These are phyloP conservation scores for Metopia argyrocephala DNA, from an alignment of 2,888 invertebrate genomes.

Conservation along the genomic window DNA sequence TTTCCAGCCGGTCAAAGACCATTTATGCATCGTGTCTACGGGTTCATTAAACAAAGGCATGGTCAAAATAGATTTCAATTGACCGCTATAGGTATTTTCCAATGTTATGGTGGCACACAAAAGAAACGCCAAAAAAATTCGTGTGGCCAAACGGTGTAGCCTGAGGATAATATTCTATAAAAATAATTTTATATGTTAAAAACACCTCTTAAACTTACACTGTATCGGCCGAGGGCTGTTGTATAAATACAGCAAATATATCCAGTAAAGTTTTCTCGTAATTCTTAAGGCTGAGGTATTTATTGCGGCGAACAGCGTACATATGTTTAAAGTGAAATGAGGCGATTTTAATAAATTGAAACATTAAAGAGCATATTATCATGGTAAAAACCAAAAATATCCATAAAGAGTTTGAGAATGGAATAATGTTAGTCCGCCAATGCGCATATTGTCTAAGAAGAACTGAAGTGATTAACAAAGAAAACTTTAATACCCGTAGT, in stretches of 20 bases:
- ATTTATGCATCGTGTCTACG: conserved; percentile 74
- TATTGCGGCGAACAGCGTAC: background rate
- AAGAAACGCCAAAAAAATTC: conserved; percentile 73
- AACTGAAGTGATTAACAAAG: background rate
- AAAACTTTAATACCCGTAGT: too few relatives aligned
- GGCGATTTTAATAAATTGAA: conserved; percentile 69
- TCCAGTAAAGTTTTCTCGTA: conserved; percentile 69
- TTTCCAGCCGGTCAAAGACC: conserved; percentile 72
- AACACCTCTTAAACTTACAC: conserved; percentile 62
- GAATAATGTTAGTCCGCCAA: conserved; percentile 74
- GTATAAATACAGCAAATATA: conserved; percentile 75
- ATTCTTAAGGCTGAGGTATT: conserved; percentile 61
- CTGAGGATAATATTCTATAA: conserved; percentile 59
- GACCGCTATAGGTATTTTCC: conserved; percentile 77
- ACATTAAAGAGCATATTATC: conserved; percentile 68
- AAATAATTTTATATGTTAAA: background rate
- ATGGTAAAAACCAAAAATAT: conserved; percentile 68
- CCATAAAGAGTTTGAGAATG: conserved; percentile 72
- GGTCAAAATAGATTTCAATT: conserved; percentile 75
- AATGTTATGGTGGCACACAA: conserved; percentile 75
- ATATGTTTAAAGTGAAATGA: conserved; percentile 55
- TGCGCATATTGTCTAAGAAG: conserved; percentile 70
- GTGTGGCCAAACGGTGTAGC: conserved; percentile 69
- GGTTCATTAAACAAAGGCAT: conserved; percentile 73
- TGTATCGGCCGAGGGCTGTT: conserved; percentile 73